Conservation (phyloP, 2,888 invertebrate species). For the Dermolepida albohirtum region DNA sequence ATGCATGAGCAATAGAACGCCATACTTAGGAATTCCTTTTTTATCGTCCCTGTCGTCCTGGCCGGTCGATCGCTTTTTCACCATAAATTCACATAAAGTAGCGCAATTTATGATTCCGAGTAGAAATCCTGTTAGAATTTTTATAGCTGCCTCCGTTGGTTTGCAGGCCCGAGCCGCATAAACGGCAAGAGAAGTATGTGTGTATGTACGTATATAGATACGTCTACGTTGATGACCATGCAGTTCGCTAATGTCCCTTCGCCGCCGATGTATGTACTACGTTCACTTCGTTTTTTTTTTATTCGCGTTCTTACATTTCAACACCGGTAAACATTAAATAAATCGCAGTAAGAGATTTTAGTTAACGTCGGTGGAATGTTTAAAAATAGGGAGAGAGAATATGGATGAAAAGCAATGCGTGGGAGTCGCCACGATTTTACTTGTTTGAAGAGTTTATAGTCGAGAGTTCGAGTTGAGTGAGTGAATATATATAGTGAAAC, state of each 20-base stretch:
- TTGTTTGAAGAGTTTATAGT: conserved; percentile 32
- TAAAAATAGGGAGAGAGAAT: conserved; percentile 14
- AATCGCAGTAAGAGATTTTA: conserved; percentile 12
- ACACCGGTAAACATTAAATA: conserved; percentile 19
- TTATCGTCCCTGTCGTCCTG: conserved; percentile 19
- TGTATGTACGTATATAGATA: background rate
- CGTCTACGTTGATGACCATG: conserved; percentile 7
- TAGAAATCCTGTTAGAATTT: conserved; percentile 33
- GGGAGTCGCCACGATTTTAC: conserved; percentile 34
- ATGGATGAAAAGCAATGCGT: conserved; percentile 27
- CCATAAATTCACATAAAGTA: conserved; percentile 31
- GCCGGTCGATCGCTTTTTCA: conserved; percentile 16
- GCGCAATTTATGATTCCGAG: conserved; percentile 31
- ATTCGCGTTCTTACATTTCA: conserved; percentile 9
- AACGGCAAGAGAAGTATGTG: background rate
- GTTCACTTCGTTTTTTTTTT: background rate
- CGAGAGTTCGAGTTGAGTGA: conserved; percentile 3
- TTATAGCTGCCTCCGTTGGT: conserved; percentile 15
- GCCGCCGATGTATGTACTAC: background rate
- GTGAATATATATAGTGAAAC: conserved; percentile 22
- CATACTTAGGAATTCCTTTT: conserved; percentile 26
- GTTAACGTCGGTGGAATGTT: background rate
- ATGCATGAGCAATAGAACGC: conserved; percentile 15
- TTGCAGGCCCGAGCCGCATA: background rate
- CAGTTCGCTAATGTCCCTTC: conserved; percentile 8